These are phyloP conservation scores for Pocillopora meandrina DNA, from an alignment of 92 coral and sea anemone genomes.

Conservation along the genomic window DNA sequence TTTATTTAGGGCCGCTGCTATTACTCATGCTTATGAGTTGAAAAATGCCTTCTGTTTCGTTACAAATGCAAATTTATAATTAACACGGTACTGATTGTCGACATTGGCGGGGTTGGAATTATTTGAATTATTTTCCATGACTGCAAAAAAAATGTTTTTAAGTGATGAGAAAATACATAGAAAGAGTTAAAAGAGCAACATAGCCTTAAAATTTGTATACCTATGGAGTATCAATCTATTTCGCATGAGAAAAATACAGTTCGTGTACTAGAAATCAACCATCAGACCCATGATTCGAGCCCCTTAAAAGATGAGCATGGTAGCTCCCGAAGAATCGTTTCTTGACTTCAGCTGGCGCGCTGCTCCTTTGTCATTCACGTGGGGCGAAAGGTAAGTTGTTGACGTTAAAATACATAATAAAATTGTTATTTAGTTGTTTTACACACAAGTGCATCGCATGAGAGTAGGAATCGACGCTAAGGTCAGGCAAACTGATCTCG, in stretches of 20 bases:
- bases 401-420: background rate
- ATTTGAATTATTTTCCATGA: background rate
- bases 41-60: background rate
- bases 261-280: background rate
- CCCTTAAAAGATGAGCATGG: background rate
- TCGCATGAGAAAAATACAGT: background rate
- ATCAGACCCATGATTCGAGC: background rate
- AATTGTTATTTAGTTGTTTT: conserved; percentile 16
- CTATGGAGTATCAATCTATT: no score
- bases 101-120: background rate
- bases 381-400: background rate
- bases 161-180: background rate
- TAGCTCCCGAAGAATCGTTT: background rate
- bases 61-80: background rate
- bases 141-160: background rate
- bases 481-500: conserved; percentile 1
- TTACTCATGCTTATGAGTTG: conserved; percentile 6
- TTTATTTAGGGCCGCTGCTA: background rate
- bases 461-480: background rate
- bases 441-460: background rate
- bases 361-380: background rate
- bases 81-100: background rate
- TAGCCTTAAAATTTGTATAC: background rate
- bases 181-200: background rate
- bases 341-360: background rate